These are phyloP conservation scores for Drosophila engyochracea DNA, from an alignment of 2,888 invertebrate genomes.

Conservation along the genomic window DNA sequence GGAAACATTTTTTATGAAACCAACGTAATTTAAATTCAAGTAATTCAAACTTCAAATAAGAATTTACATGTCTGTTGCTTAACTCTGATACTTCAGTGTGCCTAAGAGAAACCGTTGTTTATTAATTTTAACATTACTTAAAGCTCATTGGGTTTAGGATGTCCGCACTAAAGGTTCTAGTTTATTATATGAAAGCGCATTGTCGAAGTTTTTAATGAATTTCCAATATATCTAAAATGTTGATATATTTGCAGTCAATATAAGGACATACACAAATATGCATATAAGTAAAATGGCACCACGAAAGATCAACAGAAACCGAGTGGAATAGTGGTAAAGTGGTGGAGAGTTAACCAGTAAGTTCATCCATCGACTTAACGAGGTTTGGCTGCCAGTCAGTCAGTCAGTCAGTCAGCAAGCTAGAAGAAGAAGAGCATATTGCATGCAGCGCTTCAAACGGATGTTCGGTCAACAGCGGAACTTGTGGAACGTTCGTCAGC, in stretches of 20 bases:
- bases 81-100: neutral
- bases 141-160: neutral
- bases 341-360: slow-evolving; percentile 12
- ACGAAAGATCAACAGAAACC: slow-evolving; percentile 25
- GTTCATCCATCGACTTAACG: slow-evolving; percentile 29
- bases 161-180: neutral
- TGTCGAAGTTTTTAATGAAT: slow-evolving; percentile 19
- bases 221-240: slow-evolving; percentile 8
- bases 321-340: neutral
- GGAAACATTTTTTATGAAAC: neutral
- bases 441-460: slow-evolving; percentile 25
- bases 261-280: neutral
- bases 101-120: neutral
- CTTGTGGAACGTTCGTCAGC: slow-evolving; percentile 9
- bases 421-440: neutral
- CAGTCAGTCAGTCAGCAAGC: neutral
- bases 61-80: neutral
- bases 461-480: slow-evolving; percentile 53
- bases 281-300: neutral
- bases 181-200: neutral
- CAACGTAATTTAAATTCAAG: neutral
- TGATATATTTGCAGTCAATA: slow-evolving; percentile 15
- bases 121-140: neutral
- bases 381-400: neutral
- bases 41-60: neutral